These are phyloP conservation scores for Gorsachius goisagi DNA, from an alignment of 2,113 vertebrate genomes.

Conservation along the genomic window DNA sequence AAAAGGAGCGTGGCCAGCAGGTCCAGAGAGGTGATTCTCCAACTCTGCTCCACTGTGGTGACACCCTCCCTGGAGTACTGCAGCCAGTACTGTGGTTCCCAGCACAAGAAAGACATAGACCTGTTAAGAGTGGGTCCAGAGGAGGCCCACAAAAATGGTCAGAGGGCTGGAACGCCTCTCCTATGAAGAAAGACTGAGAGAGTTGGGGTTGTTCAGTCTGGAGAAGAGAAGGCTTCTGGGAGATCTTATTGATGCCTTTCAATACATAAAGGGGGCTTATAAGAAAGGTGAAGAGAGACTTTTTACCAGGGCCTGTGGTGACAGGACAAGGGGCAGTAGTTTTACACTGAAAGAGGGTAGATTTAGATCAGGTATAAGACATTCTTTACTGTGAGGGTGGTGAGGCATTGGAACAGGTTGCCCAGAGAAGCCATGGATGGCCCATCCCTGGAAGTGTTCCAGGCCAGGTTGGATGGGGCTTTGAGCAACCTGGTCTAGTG, in stretches of 20 bases:
- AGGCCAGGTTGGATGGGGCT: not conserved
- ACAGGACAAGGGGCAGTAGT: not conserved
- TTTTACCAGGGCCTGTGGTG: not conserved
- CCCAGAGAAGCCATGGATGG: not conserved
- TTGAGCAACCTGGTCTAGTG: not conserved
- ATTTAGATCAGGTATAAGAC: not conserved
- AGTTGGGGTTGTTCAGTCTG: rapidly evolving
- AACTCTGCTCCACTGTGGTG: not conserved
- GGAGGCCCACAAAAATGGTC: not conserved
- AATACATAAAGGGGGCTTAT: rapidly evolving
- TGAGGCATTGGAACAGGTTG: not conserved
- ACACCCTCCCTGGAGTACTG: not conserved
- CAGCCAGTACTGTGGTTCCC: rapidly evolving
- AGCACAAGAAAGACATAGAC: not conserved
- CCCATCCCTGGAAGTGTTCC: rapidly evolving
- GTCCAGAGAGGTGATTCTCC: rapidly evolving
- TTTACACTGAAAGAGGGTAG: not conserved
- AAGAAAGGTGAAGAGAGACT: not conserved
- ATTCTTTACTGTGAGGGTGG: rapidly evolving
- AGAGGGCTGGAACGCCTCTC: not conserved
- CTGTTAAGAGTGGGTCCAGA: not conserved
- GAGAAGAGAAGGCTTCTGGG: not conserved
- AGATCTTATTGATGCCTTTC: not conserved
- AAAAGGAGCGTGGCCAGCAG: rapidly evolving
- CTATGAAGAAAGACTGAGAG: not conserved